Conservation (phyloP, 2,797 vertebrate species). For the Micrastur ruficollis region DNA sequence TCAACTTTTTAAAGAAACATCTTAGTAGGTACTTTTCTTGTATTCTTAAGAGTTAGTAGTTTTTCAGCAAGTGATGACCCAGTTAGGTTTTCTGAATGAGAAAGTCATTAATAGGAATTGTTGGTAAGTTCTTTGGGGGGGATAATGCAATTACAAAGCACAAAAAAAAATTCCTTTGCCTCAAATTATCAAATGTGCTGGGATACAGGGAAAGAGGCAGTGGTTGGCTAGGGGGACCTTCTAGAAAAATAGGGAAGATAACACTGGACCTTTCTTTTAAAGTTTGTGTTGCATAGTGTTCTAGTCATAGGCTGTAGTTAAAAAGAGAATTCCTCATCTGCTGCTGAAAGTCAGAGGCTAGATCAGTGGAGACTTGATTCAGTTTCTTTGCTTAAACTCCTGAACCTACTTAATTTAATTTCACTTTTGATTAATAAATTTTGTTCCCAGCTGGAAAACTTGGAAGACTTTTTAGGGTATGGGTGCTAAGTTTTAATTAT, state of each 20-base stretch:
- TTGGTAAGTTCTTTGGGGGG: not conserved
- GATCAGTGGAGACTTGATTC: not conserved
- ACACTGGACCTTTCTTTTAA: not conserved
- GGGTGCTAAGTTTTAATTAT: not conserved
- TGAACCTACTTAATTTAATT: not conserved
- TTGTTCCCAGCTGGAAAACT: not conserved
- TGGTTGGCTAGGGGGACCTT: not conserved
- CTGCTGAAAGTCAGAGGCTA: not conserved
- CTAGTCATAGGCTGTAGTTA: not conserved
- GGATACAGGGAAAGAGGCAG: not conserved
- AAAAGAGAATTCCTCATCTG: not conserved
- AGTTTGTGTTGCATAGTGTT: not conserved
- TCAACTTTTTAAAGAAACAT: not conserved
- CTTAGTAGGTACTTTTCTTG: not conserved
- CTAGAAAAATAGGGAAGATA: not conserved
- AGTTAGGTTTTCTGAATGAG: not conserved
- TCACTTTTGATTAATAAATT: not conserved
- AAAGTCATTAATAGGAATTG: not conserved
- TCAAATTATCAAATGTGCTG: not conserved
- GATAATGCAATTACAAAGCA: not conserved
- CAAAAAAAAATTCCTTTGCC: not conserved
- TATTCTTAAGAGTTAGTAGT: not conserved
- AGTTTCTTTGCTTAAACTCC: not conserved
- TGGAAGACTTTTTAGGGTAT: not conserved
- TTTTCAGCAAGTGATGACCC: not conserved